phyloP scores from a whole-genome alignment of 2,113 vertebrate species.

The Trachemys scripta region DNA sequence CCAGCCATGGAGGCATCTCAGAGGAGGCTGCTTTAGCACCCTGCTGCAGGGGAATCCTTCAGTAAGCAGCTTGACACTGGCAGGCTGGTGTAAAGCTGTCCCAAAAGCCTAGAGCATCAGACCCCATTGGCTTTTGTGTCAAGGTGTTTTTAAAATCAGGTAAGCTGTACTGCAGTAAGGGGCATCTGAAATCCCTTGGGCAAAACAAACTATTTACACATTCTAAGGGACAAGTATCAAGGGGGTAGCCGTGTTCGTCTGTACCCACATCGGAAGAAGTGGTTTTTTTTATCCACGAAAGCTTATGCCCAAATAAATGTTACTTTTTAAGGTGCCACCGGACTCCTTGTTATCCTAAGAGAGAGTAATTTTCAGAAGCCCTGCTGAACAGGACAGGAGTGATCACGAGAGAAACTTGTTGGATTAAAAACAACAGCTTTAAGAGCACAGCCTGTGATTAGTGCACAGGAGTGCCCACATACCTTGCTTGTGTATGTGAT shows the following conservation, averaged over 20 bases:
- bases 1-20: not conserved
- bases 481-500: slow-evolving; percentile 16
- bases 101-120: not conserved
- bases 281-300: too few species aligned
- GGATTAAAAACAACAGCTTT: not conserved
- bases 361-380: not conserved
- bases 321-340: too few species aligned
- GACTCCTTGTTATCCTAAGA: not conserved
- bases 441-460: not conserved
- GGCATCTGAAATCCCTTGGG: not conserved
- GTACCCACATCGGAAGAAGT: too few species aligned
- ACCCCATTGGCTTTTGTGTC: not conserved
- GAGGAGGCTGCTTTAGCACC: not conserved
- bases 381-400: not conserved
- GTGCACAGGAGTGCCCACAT: not conserved
- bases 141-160: not conserved
- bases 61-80: not conserved
- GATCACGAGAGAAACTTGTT: not conserved
- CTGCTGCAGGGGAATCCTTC: not conserved
- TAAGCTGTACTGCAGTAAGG: not conserved
- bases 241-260: too few species aligned
- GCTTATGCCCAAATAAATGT: too few species aligned
- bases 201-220: not conserved
- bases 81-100: not conserved
- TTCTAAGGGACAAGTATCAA: not conserved